Base-by-base conservation (phyloP, 2,797 vertebrate species). In the Danio choprae region DNA sequence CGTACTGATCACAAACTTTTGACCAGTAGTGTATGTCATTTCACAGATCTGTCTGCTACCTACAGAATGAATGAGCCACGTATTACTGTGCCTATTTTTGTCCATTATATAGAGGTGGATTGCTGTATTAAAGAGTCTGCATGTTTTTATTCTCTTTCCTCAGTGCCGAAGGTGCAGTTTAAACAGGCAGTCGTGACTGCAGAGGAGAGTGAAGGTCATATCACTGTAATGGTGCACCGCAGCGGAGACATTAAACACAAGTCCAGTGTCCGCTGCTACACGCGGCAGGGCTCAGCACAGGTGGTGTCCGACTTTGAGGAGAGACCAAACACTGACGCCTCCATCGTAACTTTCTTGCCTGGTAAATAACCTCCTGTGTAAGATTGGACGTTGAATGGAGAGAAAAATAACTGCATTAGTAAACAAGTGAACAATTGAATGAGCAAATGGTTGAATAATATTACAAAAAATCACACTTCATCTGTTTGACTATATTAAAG, bases 101-200 rank as follows among this genome's bases (percentile, higher is more conserved):
- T 67, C 9, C 7, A 62, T 20, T 11, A 13, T 53, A 36, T 38
- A 4, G 11, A 46, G 40, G 22, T n/a, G n/a, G n/a, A n/a, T n/a
- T n/a, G n/a, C n/a, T n/a, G n/a, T 62, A n/a, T 60, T 51, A 5
- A 43, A 51, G 12, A 18, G 6, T 64, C 70, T 74, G 36, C 67
- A 59, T 79, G 29, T 55, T 36, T 38, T 11, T 77, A 7, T 13
- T 55, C 1, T 84, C 18, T 68, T 36, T 36, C 36, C 46, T 29
- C 79, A 99, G 97, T 97, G 82, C 97, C 97, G 3, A 97, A 94
- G 88, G 94, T 98, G 88, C 96, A 98, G 71, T 99, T 99, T 88
- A 95, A 93, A 75, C 94, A 97, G 60, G 73, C 90, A 1, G 15
- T 92, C 1, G 94, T 96, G 79, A 74, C 80, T 3, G 95, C 92